phyloP scores from a whole-genome alignment of 2,888 invertebrate species.

The Dasypolia templi region DNA sequence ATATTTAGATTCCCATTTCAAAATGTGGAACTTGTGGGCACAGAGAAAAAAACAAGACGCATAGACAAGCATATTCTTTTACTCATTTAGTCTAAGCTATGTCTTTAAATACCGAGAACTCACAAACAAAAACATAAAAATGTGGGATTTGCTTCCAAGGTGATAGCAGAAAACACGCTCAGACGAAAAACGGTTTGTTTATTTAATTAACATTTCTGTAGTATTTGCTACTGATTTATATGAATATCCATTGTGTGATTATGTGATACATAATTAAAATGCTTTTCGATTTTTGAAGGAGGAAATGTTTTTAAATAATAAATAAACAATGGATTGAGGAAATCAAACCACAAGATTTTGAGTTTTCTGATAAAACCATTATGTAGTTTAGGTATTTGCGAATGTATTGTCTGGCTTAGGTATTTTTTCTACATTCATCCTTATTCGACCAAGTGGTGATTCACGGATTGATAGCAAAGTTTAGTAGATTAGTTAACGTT shows the following conservation, averaged over 20 bases:
- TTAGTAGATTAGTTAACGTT: neutral
- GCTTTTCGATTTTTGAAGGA: neutral
- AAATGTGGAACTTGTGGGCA: neutral
- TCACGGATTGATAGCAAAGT: neutral
- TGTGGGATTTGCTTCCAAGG: conserved; percentile 19
- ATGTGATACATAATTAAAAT: neutral
- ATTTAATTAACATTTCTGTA: conserved; percentile 12
- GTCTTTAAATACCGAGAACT: neutral
- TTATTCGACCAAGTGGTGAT: neutral
- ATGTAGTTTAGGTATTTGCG: too few species aligned
- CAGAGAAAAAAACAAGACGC: neutral
- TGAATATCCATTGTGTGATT: conserved; percentile 1
- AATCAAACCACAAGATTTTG: neutral
- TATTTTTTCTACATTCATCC: neutral
- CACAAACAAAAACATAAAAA: conserved; percentile 19
- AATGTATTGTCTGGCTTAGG: neutral
- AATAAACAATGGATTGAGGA: neutral
- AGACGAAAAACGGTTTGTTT: conserved; percentile 31
- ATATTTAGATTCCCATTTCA: conserved; percentile 19
- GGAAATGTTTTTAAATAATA: neutral
- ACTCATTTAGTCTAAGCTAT: neutral
- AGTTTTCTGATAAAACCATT: conserved; percentile 4
- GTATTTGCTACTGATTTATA: conserved; percentile 8
- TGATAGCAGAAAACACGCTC: conserved; percentile 31
- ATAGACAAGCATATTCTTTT: conserved; percentile 7